Conservation (phyloP, 2,797 vertebrate species). For the Lepus townsendii region DNA sequence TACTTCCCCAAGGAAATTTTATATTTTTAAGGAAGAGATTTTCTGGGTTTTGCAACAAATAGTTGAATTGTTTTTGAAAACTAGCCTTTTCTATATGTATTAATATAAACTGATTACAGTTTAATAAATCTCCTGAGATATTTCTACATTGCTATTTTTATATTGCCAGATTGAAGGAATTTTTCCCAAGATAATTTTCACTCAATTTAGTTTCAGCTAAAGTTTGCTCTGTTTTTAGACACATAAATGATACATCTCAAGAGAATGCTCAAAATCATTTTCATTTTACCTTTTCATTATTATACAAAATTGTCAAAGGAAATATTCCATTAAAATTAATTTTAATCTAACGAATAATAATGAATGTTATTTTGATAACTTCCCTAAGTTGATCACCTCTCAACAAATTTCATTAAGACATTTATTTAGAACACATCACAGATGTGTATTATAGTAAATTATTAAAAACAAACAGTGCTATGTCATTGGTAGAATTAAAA, state of each 20-base stretch:
- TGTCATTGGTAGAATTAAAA: slow-evolving; percentile 27
- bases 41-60: slow-evolving; percentile 1
- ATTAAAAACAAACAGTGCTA: slow-evolving; percentile 5
- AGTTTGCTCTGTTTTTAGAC: slow-evolving; percentile 67
- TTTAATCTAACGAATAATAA: slow-evolving; percentile 75
- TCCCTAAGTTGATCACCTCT: neutral
- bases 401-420: slow-evolving; percentile 32
- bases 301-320: slow-evolving; percentile 53
- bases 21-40: slow-evolving; percentile 16
- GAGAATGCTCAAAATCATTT: slow-evolving; percentile 14
- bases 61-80: slow-evolving; percentile 24
- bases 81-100: slow-evolving; percentile 31
- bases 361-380: slow-evolving; percentile 26
- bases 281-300: slow-evolving; percentile 63
- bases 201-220: slow-evolving; percentile 54
- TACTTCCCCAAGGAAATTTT: neutral
- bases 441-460: neutral
- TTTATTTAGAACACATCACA: slow-evolving; percentile 14
- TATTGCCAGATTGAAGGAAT: neutral
- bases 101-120: neutral
- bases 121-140: slow-evolving; percentile 35
- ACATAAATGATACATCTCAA: slow-evolving; percentile 56
- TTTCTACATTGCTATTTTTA: slow-evolving; percentile 52
- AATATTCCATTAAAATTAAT: slow-evolving; percentile 70
- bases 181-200: slow-evolving; percentile 68